Evolutionary conservation across 1,140 invertebrate genomes (phyloP), one percentile per base, ranked within the genome.

Genomic region (Aleiodes sp.): DNA sequence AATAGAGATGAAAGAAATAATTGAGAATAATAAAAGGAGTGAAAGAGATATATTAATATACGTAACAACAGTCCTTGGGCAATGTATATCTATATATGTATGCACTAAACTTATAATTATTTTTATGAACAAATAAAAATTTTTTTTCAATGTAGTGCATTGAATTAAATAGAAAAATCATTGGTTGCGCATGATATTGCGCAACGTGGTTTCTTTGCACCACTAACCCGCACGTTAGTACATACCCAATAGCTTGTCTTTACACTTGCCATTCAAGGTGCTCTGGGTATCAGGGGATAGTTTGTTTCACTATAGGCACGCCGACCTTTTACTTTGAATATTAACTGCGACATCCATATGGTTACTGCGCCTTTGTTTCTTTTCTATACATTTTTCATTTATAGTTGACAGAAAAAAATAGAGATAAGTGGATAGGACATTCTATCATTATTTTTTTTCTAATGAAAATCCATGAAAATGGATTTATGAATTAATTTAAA

Each of bases 321-420:
- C 46, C 46, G 46, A 52, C 46, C 46, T 52, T 52, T 52, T 52
- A 52, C 46, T 52, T 52, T 52, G 46, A 52, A 52, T 52, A 52
- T 24, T n/a, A n/a, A n/a, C n/a, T n/a, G 46, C 46, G 46, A 52
- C 46, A 52, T 52, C 46, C 6, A 21, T 52, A 52, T 16, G 19
- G 46, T 24, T 52, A 52, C 26, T 52, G 46, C 21, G 46, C 46
- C 46, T 52, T 52, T 52, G 46, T 52, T 21, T 24, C n/a, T 9
- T 1, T 1, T 7, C 26, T 19, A 16, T 7, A 46, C 31, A 6
- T 35, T 46, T 46, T 46, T 46, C 41, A n/a, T n/a, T n/a, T n/a
- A n/a, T n/a, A n/a, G n/a, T n/a, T n/a, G n/a, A n/a, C n/a, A n/a
- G n/a, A n/a, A n/a, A n/a, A n/a, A n/a, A n/a, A n/a, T n/a, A n/a